Percentiles rank a stretch among this genome's conserved stretches.
phyloP scores from a whole-genome alignment of 92 coral and sea anemone species.

The Porites lobata region DNA sequence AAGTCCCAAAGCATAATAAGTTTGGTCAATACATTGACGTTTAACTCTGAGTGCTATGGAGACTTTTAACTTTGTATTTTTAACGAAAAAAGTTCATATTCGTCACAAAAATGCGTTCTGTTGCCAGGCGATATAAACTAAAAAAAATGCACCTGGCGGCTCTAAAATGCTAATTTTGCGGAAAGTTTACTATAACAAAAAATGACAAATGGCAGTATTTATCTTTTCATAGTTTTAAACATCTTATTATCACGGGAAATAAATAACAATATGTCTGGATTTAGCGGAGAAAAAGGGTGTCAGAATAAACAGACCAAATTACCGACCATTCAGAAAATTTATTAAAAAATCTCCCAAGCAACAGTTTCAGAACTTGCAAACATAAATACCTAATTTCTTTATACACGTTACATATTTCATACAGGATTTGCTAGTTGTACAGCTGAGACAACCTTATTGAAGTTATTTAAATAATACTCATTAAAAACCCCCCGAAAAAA shows the following conservation, averaged over 20 bases:
- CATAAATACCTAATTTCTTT: slow-evolving; percentile 11
- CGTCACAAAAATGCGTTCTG: not conserved
- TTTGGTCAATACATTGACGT: not conserved
- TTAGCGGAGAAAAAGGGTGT: not conserved
- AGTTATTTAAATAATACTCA: too few relatives aligned
- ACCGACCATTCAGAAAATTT: not conserved
- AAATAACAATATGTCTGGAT: not conserved
- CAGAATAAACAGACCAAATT: not conserved
- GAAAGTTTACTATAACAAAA: not conserved
- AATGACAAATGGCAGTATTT: not conserved
- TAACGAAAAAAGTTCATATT: not conserved
- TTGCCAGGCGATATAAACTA: not conserved
- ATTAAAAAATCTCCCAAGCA: not conserved
- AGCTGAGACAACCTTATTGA: too few relatives aligned
- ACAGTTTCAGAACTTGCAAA: not conserved
- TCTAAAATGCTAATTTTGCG: slow-evolving; percentile 46
- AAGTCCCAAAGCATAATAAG: not conserved
- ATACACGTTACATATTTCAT: not conserved
- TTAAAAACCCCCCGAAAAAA: too few relatives aligned
- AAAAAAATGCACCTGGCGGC: not conserved
- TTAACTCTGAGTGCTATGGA: not conserved
- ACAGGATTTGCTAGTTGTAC: too few relatives aligned
- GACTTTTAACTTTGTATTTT: not conserved
- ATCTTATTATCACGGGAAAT: not conserved
- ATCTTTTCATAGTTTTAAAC: not conserved